These are phyloP conservation scores for Ellobius talpinus DNA, from an alignment of 2,113 vertebrate genomes.

Conservation along the genomic window DNA sequence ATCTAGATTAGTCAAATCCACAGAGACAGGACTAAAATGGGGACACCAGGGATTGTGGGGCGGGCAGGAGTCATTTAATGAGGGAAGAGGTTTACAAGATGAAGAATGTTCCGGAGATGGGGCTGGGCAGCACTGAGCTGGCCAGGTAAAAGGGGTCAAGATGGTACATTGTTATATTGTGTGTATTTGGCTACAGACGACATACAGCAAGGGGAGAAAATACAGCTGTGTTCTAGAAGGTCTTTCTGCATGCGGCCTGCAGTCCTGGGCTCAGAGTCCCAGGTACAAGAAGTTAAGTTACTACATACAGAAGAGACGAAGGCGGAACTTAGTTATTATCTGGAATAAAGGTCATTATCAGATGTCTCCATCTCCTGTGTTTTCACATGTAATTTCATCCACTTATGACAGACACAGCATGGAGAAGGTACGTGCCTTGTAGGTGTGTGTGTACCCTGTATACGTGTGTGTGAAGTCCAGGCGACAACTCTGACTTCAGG, in stretches of 20 bases:
- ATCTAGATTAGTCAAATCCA: background rate
- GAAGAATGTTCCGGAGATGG: background rate
- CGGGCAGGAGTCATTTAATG: background rate
- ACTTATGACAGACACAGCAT: background rate
- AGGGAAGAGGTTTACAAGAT: background rate
- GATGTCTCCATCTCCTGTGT: background rate
- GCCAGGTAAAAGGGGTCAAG: background rate
- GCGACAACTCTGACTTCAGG: background rate
- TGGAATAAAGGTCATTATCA: background rate
- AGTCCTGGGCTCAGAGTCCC: background rate
- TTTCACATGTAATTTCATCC: background rate
- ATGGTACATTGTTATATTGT: background rate
- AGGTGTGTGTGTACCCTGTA: no score
- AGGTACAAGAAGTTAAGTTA: background rate
- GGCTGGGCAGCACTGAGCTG: background rate
- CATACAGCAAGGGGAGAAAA: background rate
- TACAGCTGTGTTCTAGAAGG: background rate
- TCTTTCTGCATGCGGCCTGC: background rate
- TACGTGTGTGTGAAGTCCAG: background rate
- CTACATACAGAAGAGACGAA: background rate
- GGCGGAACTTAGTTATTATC: background rate
- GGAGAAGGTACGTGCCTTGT: background rate
- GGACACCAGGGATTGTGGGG: background rate
- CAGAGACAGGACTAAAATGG: background rate
- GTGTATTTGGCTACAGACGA: background rate